phyloP scores from a whole-genome alignment of 2,888 invertebrate genomes.

The Dexiosoma caninum region DNA sequence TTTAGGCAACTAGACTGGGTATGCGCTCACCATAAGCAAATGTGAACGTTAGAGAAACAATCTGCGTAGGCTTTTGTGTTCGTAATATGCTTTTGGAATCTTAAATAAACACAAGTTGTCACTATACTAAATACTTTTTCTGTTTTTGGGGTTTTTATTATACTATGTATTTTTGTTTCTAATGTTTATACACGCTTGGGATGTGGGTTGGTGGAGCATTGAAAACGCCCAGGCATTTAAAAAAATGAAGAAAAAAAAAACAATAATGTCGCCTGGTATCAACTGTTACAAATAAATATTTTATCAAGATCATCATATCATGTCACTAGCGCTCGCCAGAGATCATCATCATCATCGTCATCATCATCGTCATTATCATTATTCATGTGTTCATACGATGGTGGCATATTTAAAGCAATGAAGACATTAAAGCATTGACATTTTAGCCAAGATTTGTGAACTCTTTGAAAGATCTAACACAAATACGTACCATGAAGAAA shows the following conservation, averaged over 20 bases:
- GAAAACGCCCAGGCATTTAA: conserved; percentile 53
- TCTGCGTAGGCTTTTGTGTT: conserved; percentile 37
- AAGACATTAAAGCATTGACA: conserved; percentile 35
- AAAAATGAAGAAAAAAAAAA: background rate
- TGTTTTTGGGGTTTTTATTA: conserved; percentile 1
- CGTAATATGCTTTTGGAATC: conserved; percentile 15
- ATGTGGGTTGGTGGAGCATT: conserved; percentile 37
- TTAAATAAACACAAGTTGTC: conserved; percentile 47
- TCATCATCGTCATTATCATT: background rate
- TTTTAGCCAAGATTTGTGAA: conserved; percentile 32
- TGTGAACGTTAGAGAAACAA: background rate
- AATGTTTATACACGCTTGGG: background rate
- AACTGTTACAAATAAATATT: conserved; percentile 39
- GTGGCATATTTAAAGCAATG: conserved; percentile 34
- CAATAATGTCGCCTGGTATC: background rate
- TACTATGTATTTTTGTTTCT: background rate
- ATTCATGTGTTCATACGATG: background rate
- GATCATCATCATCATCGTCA: conserved; percentile 42
- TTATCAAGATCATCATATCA: conserved; percentile 45
- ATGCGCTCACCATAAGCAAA: background rate
- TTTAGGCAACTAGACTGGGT: background rate
- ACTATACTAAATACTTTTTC: conserved; percentile 33
- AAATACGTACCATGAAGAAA: background rate
- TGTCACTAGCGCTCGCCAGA: conserved; percentile 37
- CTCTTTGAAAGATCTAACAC: background rate